phyloP scores from a whole-genome alignment of 2,797 vertebrate genomes.

The Rhabdophis nuchalis region DNA sequence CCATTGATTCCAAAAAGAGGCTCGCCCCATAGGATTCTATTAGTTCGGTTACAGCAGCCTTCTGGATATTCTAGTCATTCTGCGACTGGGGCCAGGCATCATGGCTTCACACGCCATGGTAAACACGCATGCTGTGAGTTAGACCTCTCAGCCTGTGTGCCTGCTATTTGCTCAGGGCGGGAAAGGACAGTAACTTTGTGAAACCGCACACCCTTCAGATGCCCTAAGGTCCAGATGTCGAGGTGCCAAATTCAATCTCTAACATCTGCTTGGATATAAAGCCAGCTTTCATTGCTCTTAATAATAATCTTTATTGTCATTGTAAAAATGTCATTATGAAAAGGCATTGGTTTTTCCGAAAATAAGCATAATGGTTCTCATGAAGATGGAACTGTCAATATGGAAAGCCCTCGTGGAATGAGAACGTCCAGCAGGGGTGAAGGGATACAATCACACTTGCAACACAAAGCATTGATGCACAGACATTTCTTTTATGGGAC shows the following conservation, averaged over 20 bases:
- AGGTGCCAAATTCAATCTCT: background rate
- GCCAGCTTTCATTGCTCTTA: background rate
- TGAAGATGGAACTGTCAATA: background rate
- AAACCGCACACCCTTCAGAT: background rate
- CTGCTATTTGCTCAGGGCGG: background rate
- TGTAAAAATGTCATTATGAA: no score
- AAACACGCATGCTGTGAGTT: background rate
- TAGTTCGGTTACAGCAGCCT: background rate
- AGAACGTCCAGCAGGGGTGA: background rate
- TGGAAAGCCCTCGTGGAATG: background rate
- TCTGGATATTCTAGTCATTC: background rate
- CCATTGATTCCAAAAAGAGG: background rate
- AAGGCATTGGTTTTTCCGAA: background rate
- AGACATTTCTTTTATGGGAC: conserved; percentile 19
- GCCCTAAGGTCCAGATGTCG: background rate
- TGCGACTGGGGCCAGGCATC: background rate
- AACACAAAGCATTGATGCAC: background rate
- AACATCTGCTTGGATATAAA: background rate
- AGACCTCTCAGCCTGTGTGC: background rate
- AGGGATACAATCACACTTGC: background rate
- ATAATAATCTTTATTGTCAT: no score
- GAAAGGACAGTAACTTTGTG: background rate
- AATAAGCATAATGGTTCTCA: background rate
- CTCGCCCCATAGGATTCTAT: background rate
- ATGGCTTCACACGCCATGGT: background rate